Percentiles rank a stretch among this genome's conserved stretches.
Evolutionary conservation across 2,113 vertebrate species (phyloP).

Genomic region (Tapirus terrestris): DNA sequence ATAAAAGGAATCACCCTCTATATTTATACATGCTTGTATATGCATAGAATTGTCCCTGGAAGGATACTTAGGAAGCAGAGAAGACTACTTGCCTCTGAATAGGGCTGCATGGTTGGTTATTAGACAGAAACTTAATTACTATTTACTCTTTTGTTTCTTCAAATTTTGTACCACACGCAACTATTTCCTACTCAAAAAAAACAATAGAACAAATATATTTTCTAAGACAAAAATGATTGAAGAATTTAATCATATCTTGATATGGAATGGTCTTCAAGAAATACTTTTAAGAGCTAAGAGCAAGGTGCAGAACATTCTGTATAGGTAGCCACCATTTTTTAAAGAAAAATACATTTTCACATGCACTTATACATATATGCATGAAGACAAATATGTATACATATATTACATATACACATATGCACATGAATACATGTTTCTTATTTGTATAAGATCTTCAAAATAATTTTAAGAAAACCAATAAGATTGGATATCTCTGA

Average conservation of each 20-base stretch:
- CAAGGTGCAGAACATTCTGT: background rate
- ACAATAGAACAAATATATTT: background rate
- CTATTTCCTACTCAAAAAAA: background rate
- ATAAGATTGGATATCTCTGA: background rate
- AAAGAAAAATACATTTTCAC: background rate
- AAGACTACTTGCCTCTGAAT: background rate
- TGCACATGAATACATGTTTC: rapidly evolving
- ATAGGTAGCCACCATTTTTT: background rate
- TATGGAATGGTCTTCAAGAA: background rate
- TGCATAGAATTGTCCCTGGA: background rate
- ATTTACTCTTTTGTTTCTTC: background rate
- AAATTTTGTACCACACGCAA: background rate
- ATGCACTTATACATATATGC: background rate
- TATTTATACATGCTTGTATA: background rate
- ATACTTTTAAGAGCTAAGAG: background rate
- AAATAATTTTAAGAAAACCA: background rate
- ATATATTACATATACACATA: background rate
- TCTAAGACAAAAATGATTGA: background rate
- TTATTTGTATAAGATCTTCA: background rate
- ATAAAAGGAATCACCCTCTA: background rate
- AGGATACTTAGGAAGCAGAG: background rate
- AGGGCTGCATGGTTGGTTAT: background rate
- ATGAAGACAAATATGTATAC: background rate
- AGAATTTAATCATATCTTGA: background rate
- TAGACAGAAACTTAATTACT: background rate